A percentile compares a stretch with the other conserved stretches of the same genome.
These are phyloP conservation scores for Macrotus californicus DNA, from an alignment of 2,113 vertebrate species.

Conservation along the genomic window DNA sequence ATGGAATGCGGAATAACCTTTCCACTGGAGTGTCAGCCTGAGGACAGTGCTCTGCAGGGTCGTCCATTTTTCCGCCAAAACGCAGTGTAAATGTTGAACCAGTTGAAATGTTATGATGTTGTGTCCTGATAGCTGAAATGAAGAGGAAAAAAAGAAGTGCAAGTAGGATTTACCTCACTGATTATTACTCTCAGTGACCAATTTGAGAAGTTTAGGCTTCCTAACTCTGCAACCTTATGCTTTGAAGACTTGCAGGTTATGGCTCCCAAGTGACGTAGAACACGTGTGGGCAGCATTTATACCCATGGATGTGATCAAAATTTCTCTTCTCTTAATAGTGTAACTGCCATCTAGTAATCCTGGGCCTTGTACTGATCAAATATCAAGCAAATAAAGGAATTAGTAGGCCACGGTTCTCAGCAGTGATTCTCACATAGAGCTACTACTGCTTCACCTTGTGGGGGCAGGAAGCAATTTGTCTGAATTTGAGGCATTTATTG, in stretches of 20 bases:
- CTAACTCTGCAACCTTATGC: background rate
- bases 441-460: background rate
- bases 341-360: background rate
- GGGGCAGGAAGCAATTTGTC: background rate
- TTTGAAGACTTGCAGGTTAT: background rate
- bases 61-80: background rate
- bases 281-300: background rate
- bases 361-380: background rate
- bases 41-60: background rate
- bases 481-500: background rate
- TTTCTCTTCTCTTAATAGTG: background rate
- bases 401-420: background rate
- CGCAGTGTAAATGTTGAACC: background rate
- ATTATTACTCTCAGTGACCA: background rate
- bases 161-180: background rate
- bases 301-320: background rate
- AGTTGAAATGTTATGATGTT: background rate
- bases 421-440: background rate
- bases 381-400: background rate
- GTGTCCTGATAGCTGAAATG: background rate
- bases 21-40: background rate
- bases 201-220: background rate
- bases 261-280: accelerated
- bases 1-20: background rate
- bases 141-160: background rate